Evolutionary conservation across 2,113 vertebrate genomes (phyloP).

Genomic region (Rhinoptilus africanus): DNA sequence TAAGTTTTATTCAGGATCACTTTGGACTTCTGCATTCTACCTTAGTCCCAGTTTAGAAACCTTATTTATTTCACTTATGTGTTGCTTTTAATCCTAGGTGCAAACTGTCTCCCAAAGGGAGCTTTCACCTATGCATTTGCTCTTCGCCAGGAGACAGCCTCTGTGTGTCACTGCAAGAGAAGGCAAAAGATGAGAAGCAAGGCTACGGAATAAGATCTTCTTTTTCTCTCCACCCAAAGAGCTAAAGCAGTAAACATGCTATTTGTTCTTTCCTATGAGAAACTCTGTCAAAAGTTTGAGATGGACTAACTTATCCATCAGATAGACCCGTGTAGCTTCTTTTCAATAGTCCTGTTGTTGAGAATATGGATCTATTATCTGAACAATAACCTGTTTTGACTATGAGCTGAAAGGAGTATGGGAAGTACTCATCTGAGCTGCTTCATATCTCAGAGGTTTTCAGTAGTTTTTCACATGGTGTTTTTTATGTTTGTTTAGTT

Average conservation of each 20-base stretch:
- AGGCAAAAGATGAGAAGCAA: not conserved
- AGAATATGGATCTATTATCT: not conserved
- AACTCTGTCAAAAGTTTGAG: not conserved
- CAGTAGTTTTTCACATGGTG: not conserved
- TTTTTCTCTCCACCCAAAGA: not conserved
- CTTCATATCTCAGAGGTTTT: not conserved
- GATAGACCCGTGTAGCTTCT: not conserved
- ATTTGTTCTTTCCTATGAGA: not conserved
- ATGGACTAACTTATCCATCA: not conserved
- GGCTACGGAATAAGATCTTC: accelerated
- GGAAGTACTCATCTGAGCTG: not conserved
- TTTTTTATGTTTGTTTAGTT: not conserved
- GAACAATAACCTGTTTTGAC: not conserved
- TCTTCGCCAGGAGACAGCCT: not conserved
- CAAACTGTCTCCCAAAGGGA: not conserved
- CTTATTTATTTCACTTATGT: not conserved
- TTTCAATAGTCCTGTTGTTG: not conserved
- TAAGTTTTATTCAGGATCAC: not conserved
- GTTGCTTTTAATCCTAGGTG: not conserved
- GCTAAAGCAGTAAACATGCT: not conserved
- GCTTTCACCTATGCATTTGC: not conserved
- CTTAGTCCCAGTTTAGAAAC: not conserved
- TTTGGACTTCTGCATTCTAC: not conserved
- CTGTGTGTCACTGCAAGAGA: not conserved
- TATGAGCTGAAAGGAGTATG: not conserved